Base-by-base conservation (phyloP, 2,888 invertebrate species). In the Leucophenga maculata region DNA sequence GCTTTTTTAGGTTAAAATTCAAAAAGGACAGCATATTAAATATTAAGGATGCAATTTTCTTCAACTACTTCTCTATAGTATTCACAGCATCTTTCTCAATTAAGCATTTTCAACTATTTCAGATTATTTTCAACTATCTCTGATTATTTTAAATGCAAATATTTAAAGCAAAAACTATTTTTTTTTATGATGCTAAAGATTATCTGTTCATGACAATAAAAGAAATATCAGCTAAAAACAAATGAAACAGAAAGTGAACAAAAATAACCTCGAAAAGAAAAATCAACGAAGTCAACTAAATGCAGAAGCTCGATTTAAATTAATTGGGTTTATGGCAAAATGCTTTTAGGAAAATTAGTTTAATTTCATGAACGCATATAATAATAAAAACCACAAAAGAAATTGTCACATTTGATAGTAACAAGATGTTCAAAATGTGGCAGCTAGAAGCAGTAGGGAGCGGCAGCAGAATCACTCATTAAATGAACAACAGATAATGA, bases 261-360 rank as follows among this genome's bases (percentile, higher is more conserved):
- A n/a, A 50, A 50, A 50, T 1, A 50, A 6, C 6, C 13, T 50
- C 50, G 50, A 50, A n/a, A n/a, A 18, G 8, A 26, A 20, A 55
- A 55, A 18, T n/a, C n/a, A n/a, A n/a, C n/a, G 26, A 18, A 55
- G 26, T 6, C n/a, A 72, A 70, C 72, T 74, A 83, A 80, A 79
- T 81, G 75, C 78, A 73, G 72, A 76, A 83, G 77, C 74, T 77
- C 77, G 80, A 64, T 46, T 68, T 68, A 54, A 80, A 83, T 80
- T 80, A 80, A 80, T 80, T 80, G 83, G 76, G 82, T 83, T 80
- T 83, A 80, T 83, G 82, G 80, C 75, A 67, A 80, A 80, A 80
- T 82, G 80, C 80, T 80, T 80, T 80, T 83, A 80, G 78, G 74
- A 74, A 82, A 80, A 80, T 80, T 80, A 80, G 83, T 77, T 73